Evolutionary conservation across 1,140 invertebrate genomes (phyloP), one percentile per base, ranked within the genome.

Genomic region (Eupeodes corollae): DNA sequence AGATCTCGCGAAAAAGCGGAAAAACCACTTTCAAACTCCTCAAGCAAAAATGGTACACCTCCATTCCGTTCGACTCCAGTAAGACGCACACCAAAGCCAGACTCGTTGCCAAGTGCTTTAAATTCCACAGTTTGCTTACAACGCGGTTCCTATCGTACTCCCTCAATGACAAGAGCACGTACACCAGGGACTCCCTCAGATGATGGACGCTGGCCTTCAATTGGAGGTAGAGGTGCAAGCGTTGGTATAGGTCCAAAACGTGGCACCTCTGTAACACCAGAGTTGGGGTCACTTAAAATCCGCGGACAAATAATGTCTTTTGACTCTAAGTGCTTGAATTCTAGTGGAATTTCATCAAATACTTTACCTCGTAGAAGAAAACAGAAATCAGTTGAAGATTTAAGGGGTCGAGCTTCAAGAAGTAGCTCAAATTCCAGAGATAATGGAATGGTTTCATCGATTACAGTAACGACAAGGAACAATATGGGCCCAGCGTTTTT

Each of bases 291-390:
- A 10, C 48, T 70, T 18, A 57, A 70, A 11, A 58, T 70, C 46
- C 62, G 57, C 15, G 58, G 55, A 15, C 68, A 1, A 42, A 62
- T 14, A 62, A 68, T 55, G 55, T 69, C 56, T 55, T 49, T 59
- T 52, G 80, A 68, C 56, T 76, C 56, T 52, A 79, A 71, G 56
- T 55, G 38, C 32, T 40, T 41, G 16, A 52, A 42, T 19, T 18
- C 42, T n/a, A 43, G 31, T 61, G 52, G 61, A 35, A 81, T 85
- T 46, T 79, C 81, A 53, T 86, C 84, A 42, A 84, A 80, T 2
- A 88, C 86, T 0, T 60, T 88, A 10, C 85, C 85, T 0, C 74
- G 86, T n/a, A 73, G 83, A 38, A 73, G 74, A 43, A 73, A 71
- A 42, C 77, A 78, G 52, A 79, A 72, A 50, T 75, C 71, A 14